These are phyloP conservation scores for Diabrotica balteata DNA, from an alignment of 2,888 invertebrate genomes.

Conservation along the genomic window DNA sequence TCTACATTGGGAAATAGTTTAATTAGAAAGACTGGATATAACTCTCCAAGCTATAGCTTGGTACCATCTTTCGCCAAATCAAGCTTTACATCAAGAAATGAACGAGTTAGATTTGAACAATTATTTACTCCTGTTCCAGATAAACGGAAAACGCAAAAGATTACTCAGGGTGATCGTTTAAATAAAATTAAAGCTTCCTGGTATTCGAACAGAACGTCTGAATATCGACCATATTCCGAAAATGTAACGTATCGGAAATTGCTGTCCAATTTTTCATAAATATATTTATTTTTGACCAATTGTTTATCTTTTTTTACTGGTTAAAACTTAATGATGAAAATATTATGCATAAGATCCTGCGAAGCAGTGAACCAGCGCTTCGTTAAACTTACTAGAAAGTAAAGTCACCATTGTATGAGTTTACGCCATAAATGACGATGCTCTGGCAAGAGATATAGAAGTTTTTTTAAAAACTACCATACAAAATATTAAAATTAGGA, in stretches of 20 bases:
- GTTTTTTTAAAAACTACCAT: too few species aligned
- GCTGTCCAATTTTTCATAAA: constrained; percentile 1
- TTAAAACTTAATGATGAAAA: too few species aligned
- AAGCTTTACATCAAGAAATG: neutral
- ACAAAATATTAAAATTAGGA: too few species aligned
- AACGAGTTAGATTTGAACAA: neutral
- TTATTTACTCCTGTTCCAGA: neutral
- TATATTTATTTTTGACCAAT: neutral
- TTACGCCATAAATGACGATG: too few species aligned
- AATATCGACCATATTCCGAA: constrained; percentile 7
- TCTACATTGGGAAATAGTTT: neutral
- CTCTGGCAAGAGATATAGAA: too few species aligned
- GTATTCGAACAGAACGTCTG: constrained; percentile 12
- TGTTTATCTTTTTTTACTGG: neutral
- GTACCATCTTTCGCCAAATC: neutral
- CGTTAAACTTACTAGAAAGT: too few species aligned
- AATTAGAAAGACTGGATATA: neutral
- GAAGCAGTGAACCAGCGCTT: too few species aligned
- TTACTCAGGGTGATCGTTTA: constrained; percentile 42
- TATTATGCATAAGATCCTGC: too few species aligned
- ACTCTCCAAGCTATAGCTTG: too few species aligned
- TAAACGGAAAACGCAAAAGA: neutral
- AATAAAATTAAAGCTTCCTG: constrained; percentile 41
- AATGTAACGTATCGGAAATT: constrained; percentile 16
- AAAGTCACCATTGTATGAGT: too few species aligned